Conservation (phyloP, 2,888 invertebrate species). For the Sisyra terminalis region DNA sequence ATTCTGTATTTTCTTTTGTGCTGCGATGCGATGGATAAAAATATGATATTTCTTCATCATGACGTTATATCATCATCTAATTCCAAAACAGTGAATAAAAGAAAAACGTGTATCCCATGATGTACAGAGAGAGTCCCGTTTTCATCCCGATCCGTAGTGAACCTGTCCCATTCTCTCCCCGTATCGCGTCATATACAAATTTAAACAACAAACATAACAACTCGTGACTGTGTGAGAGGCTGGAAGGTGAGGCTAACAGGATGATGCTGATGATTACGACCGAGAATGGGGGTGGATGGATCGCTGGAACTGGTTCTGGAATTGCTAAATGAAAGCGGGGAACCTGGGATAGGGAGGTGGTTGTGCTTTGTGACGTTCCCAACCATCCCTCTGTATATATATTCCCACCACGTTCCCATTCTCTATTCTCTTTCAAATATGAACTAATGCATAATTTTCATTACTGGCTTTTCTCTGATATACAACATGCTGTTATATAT, state of each 20-base stretch:
- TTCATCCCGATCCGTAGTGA: too few relatives aligned
- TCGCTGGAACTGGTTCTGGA: not conserved
- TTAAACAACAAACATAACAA: too few relatives aligned
- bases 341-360: constrained; percentile 13
- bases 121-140: not conserved
- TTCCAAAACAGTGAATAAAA: constrained; percentile 6
- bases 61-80: constrained; percentile 5
- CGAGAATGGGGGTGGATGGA: too few relatives aligned
- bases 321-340: constrained; percentile 17
- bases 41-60: not conserved
- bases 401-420: constrained; percentile 11
- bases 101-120: not conserved
- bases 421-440: constrained; percentile 17
- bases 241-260: too few relatives aligned
- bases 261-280: too few relatives aligned
- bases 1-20: too few relatives aligned
- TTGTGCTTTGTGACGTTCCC: constrained; percentile 17
- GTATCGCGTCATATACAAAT: too few relatives aligned
- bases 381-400: constrained; percentile 10
- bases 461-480: constrained; percentile 17
- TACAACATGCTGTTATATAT: too few relatives aligned
- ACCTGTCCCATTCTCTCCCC: too few relatives aligned
- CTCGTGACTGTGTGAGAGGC: too few relatives aligned
- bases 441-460: constrained; percentile 25
- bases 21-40: too few relatives aligned